Conservation (phyloP, 2,888 invertebrate genomes). For the Caenorhabditis panamensis region DNA sequence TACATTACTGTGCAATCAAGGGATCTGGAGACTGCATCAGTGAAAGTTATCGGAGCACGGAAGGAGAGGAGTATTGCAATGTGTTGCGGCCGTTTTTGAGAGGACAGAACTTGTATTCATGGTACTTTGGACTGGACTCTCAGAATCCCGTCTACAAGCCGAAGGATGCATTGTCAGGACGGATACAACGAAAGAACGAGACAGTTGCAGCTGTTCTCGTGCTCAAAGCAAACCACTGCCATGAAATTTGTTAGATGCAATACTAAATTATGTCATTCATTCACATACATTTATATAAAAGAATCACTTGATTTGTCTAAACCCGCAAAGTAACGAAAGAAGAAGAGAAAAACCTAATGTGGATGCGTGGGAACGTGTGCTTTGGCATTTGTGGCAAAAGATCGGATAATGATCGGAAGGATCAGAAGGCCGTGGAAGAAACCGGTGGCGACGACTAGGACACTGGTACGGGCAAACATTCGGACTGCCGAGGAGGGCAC, state of each 20-base stretch:
- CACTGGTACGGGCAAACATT: constrained; percentile 79
- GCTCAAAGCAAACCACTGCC: constrained; percentile 67
- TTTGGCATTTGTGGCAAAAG: constrained; percentile 61
- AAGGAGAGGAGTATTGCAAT: constrained; percentile 74
- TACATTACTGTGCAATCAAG: constrained; percentile 74
- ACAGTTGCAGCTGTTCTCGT: constrained; percentile 65
- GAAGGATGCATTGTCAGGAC: constrained; percentile 36
- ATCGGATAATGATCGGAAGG: constrained; percentile 77
- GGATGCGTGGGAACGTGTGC: constrained; percentile 62
- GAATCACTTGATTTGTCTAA: constrained; percentile 25
- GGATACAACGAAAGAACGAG: constrained; percentile 60
- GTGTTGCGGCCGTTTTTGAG: constrained; percentile 71
- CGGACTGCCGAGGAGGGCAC: constrained; percentile 80
- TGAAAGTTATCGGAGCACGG: constrained; percentile 62
- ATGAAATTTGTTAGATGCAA: constrained; percentile 65
- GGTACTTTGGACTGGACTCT: constrained; percentile 63
- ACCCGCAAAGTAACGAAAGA: constrained; percentile 35
- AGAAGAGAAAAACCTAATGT: constrained; percentile 40
- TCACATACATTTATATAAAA: neutral
- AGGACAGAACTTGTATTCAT: constrained; percentile 63
- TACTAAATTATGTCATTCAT: neutral
- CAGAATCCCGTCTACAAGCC: constrained; percentile 41
- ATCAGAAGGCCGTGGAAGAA: constrained; percentile 80
- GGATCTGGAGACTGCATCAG: constrained; percentile 69
- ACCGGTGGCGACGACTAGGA: constrained; percentile 79